Evolutionary conservation across 2,113 vertebrate genomes (phyloP).

Genomic region (Collichthys lucidus): DNA sequence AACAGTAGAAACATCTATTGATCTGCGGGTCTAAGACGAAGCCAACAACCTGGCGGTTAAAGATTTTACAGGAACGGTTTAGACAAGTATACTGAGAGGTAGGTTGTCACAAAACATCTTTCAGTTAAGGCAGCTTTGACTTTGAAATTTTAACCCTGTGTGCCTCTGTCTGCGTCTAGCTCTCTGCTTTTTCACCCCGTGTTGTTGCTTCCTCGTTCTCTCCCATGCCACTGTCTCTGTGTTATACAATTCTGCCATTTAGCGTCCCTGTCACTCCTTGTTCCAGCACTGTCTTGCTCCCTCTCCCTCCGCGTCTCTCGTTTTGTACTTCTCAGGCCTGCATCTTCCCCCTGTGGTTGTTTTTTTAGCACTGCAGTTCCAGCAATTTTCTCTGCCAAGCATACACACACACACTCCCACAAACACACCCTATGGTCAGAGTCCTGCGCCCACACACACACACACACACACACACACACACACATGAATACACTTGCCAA

Average conservation of each 20-base stretch:
- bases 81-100: neutral
- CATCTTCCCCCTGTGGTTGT: conserved; percentile 36
- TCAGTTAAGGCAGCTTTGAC: conserved; percentile 1
- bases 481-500: conserved; percentile 18
- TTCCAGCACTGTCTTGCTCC: neutral
- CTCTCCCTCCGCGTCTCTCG: neutral
- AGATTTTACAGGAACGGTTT: conserved; percentile 1
- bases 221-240: conserved; percentile 11
- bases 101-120: conserved; percentile 24
- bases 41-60: conserved; percentile 2
- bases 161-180: conserved; percentile 9
- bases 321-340: conserved; percentile 32
- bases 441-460: conserved; percentile 16
- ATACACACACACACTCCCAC: conserved; percentile 37
- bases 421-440: conserved; percentile 59
- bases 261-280: conserved; percentile 50
- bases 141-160: conserved; percentile 22
- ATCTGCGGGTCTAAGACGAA: conserved; percentile 19
- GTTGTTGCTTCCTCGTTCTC: neutral
- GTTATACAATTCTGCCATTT: conserved; percentile 30
- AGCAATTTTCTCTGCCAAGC: conserved; percentile 50
- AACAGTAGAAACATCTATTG: conserved; percentile 21
- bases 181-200: conserved; percentile 1
- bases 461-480: conserved; percentile 5
- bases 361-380: conserved; percentile 48